Conservation (phyloP, 2,113 vertebrate genomes). For the Myxocyprinus asiaticus region DNA sequence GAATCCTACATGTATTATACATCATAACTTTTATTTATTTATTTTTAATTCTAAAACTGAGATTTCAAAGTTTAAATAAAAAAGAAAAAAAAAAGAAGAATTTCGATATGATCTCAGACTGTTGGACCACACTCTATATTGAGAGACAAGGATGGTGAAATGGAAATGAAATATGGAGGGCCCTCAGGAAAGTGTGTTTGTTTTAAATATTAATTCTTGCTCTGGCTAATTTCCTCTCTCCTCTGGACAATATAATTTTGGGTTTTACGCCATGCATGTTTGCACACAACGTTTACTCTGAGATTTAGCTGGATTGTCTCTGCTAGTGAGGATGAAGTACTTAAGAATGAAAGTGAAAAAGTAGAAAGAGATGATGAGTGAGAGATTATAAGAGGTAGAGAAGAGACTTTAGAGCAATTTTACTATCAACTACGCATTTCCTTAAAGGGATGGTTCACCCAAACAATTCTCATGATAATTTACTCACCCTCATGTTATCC, state of each 20-base stretch:
- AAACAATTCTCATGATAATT: too few species aligned
- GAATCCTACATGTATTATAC: too few species aligned
- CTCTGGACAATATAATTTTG: neutral
- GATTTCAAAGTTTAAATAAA: too few species aligned
- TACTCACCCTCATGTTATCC: too few species aligned
- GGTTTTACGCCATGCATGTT: neutral
- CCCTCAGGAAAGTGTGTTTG: neutral
- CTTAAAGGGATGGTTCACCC: neutral
- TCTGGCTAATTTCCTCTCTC: neutral
- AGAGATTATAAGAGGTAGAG: neutral
- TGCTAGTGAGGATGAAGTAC: neutral
- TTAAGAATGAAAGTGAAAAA: neutral
- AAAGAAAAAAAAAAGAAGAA: too few species aligned
- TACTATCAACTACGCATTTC: neutral
- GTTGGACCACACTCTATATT: too few species aligned
- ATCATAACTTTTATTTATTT: too few species aligned
- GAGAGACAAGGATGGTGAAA: neutral
- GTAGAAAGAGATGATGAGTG: neutral
- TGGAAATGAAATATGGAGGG: neutral
- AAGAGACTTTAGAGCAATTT: neutral
- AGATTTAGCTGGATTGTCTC: neutral
- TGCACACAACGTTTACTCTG: neutral
- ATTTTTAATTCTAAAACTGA: too few species aligned
- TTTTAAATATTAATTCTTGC: constrained; percentile 7
- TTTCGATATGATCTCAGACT: too few species aligned